phyloP scores from a whole-genome alignment of 1,140 invertebrate species.

The Brachionus calyciflorus region DNA sequence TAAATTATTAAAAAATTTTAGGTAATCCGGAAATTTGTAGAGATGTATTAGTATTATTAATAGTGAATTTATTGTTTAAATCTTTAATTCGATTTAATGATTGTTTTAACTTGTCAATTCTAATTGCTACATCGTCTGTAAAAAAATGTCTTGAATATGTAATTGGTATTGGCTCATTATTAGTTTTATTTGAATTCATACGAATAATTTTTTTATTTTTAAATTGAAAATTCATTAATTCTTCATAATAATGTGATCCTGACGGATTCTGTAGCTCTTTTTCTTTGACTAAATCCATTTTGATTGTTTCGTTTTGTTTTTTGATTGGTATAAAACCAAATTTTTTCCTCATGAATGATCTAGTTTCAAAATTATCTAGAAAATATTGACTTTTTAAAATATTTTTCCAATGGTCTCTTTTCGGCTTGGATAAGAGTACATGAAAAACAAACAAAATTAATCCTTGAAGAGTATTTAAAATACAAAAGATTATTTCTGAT shows the following conservation, averaged over 20 bases:
- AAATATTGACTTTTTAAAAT: background rate
- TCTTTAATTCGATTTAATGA: slow-evolving; percentile 31
- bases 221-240: background rate
- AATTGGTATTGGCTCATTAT: background rate
- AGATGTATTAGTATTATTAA: background rate
- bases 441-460: slow-evolving; percentile 64
- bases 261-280: too few relatives aligned
- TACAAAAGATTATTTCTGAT: slow-evolving; percentile 62
- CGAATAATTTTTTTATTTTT: background rate
- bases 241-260: slow-evolving; percentile 6
- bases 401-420: background rate
- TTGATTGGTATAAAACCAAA: background rate
- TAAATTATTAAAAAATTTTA: background rate
- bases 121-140: background rate
- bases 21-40: background rate
- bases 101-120: slow-evolving; percentile 9
- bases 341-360: background rate
- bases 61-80: background rate
- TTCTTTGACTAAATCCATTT: too few relatives aligned
- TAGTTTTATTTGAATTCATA: background rate
- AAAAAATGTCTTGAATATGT: background rate
- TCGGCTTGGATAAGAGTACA: background rate
- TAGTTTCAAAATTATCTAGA: background rate
- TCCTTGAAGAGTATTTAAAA: slow-evolving; percentile 62
- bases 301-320: background rate